Percentiles rank a stretch among this genome's conserved stretches.
phyloP scores from a whole-genome alignment of 2,888 invertebrate species.

The Sylvicola fuscatus region DNA sequence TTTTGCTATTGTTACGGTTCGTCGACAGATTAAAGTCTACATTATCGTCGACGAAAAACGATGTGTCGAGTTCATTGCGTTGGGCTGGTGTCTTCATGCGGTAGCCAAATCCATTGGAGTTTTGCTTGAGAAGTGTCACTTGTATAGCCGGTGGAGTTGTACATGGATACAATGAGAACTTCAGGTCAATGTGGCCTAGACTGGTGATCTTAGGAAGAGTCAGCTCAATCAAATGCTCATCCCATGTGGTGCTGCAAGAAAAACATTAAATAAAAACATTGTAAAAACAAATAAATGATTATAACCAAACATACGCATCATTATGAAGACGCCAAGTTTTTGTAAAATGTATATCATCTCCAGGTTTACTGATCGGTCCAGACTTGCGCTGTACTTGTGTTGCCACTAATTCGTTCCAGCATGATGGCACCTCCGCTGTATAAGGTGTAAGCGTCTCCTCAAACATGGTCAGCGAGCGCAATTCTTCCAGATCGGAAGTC shows the following conservation, averaged over 20 bases:
- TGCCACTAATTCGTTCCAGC: constrained; percentile 85
- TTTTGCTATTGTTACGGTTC: constrained; percentile 2
- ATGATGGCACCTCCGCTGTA: constrained; percentile 75
- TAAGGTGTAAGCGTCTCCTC: constrained; percentile 40
- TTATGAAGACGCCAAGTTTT: constrained; percentile 78
- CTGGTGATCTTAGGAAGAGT: constrained; percentile 59
- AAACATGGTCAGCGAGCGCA: constrained; percentile 57
- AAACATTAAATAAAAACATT: constrained; percentile 4
- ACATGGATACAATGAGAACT: constrained; percentile 64
- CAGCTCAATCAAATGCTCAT: constrained; percentile 80
- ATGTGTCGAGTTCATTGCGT: constrained; percentile 24
- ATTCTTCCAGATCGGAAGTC: constrained; percentile 36
- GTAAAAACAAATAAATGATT: background rate
- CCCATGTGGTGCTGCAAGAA: constrained; percentile 54
- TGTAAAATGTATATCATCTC: constrained; percentile 49
- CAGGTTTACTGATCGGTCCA: constrained; percentile 48
- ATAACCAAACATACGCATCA: constrained; percentile 35
- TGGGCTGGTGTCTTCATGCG: constrained; percentile 31
- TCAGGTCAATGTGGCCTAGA: constrained; percentile 78
- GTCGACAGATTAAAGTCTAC: constrained; percentile 15
- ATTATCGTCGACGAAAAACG: constrained; percentile 23
- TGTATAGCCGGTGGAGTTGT: constrained; percentile 60
- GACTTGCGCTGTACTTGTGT: constrained; percentile 77
- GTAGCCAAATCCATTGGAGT: constrained; percentile 41
- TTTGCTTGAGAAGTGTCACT: constrained; percentile 47